Base-by-base conservation (phyloP, 2,113 vertebrate genomes). In the Ageneiosus marmoratus region DNA sequence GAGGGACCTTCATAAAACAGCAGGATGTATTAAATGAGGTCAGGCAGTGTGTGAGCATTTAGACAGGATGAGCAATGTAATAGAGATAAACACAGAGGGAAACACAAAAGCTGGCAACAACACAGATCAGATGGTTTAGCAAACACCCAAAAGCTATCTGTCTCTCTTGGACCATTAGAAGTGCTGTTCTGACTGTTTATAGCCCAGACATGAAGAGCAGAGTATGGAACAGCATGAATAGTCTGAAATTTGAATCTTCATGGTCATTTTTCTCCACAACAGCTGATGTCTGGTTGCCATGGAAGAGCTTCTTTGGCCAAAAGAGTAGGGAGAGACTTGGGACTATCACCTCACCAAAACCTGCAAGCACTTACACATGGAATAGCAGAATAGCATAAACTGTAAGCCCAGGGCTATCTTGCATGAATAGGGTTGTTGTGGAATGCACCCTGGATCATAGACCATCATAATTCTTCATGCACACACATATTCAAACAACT, bases 21-120 rank as follows among this genome's bases (percentile, higher is more conserved):
- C 85, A 88, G 50, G 79, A 85, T 80, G 88, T 89, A 90, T 87
- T 69, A 15, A 76, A 65, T 84, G 86, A 83, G 90, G 91, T 89
- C 90, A 73, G 46, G 63, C 84, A 83, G 84, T 85, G 85, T 86
- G 89, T 90, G 90, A 92, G 77, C 32, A 50, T 63, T 53, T 75
- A 87, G 90, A 89, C 86, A 89, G 90, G 89, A 92, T 70, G 41
- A 84, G 84, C 29, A 80, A 75, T 85, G 87, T 13, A 34, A 88
- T 78, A 3, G 44, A 41, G 18, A 65, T 24, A 12, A 60, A 56
- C 16, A 48, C 46, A 70, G 29, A 84, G 58, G 82, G 56, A 80
- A 62, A 85, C 77, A 81, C 67, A 87, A 62, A 85, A 37, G 69
- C 8, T 67, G 60, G 79, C 34, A 84, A 34, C 79, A 5, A 5